Base-by-base conservation (phyloP, 1,140 invertebrate species). In the Nylanderia fulva region DNA sequence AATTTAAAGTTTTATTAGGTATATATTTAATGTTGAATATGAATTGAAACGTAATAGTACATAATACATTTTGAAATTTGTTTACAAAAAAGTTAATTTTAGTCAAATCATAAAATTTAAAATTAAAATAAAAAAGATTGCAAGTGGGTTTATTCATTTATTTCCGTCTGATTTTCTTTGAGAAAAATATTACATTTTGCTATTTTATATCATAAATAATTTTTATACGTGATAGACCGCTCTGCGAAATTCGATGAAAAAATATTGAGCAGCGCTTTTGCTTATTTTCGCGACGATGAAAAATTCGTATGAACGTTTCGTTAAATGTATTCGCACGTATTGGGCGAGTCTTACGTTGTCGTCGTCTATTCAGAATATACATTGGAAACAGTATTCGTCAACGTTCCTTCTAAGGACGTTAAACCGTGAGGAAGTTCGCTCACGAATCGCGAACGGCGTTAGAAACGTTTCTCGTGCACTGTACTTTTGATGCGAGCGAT, bases 401-500 rank as follows among this genome's bases (percentile, higher is more conserved):
- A 82, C 52, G 77, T 82, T 71, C 77, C 66, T 58, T 60, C 77
- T 82, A 82, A 71, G 77, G 29, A 79, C 77, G 77, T 82, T 82
- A 82, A 82, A 82, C 77, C 77, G 68, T 68, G 52, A 45, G 66
- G 52, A 82, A 80, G 66, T 71, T 82, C 77, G 77, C 52, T 60
- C 77, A 58, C 77, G 52, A 72, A 29, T 80, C 48, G 77, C 48
- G 45, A 45, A 27, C 52, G 66, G 77, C 77, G n/a, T 82, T 82
- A 71, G 77, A 82, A 82, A 82, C 77, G 77, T 71, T 82, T 80
- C 77, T 56, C 64, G 76, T 52, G 77, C 64, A 80, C 77, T 82
- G 77, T 82, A 71, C 77, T 82, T 82, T 82, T 80, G 77, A 80
- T 80, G 77, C 58, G 77, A 80, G 36, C 77, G 77, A 80, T 80